Evolutionary conservation across 2,113 vertebrate genomes (phyloP).

Genomic region (Marmota monax): DNA sequence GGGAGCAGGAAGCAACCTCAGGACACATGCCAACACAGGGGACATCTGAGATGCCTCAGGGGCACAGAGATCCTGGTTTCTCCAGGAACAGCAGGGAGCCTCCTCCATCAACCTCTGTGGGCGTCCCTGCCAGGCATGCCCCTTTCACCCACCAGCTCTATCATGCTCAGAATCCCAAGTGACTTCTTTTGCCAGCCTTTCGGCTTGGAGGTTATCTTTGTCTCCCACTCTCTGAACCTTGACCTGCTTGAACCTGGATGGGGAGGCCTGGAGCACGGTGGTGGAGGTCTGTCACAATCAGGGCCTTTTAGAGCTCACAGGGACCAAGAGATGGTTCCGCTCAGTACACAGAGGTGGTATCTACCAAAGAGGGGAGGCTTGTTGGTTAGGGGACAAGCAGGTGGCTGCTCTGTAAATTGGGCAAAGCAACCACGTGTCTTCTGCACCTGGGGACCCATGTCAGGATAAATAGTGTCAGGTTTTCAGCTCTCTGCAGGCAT

Average conservation of each 20-base stretch:
- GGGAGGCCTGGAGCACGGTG: not conserved
- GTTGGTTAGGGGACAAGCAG: not conserved
- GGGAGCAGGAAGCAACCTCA: not conserved
- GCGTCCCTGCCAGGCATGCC: too few species aligned
- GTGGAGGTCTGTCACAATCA: not conserved
- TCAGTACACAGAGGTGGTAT: not conserved
- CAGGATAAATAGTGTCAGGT: not conserved
- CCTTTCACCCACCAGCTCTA: not conserved
- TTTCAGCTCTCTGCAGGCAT: not conserved
- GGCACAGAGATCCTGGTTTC: not conserved
- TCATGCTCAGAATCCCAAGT: not conserved
- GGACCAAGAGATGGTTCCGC: not conserved
- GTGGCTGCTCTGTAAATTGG: not conserved
- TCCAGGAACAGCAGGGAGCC: not conserved
- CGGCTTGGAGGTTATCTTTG: not conserved
- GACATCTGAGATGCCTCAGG: not conserved
- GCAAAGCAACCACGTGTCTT: not conserved
- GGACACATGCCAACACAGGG: not conserved
- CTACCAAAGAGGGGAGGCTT: not conserved
- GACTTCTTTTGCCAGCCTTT: not conserved
- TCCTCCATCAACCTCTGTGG: not conserved
- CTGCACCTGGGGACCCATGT: not conserved
- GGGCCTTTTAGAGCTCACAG: not conserved
- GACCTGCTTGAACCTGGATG: not conserved
- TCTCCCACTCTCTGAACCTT: not conserved